Percentiles rank a stretch among this genome's conserved stretches.
These are phyloP conservation scores for Cichladusa arquata DNA, from an alignment of 2,113 vertebrate genomes.

Conservation along the genomic window DNA sequence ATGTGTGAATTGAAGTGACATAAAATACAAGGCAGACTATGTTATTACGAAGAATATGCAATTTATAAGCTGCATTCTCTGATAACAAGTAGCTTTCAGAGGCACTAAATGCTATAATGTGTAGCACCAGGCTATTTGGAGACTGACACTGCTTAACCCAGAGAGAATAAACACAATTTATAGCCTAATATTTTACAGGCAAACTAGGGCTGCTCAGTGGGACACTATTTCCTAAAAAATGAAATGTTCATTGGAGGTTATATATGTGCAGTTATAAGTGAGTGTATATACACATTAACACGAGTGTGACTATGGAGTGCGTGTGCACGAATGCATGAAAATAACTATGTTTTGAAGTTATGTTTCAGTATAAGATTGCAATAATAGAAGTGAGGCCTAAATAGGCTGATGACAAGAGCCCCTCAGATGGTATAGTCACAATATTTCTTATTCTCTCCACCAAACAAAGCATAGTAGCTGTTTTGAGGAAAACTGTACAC, in stretches of 20 bases:
- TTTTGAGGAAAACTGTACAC: neutral
- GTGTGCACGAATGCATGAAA: neutral
- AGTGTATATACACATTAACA: neutral
- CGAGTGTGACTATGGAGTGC: fast-evolving
- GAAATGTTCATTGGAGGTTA: neutral
- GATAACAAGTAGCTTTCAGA: slow-evolving; percentile 7
- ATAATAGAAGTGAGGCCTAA: neutral
- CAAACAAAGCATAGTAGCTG: neutral
- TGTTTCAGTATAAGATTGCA: neutral
- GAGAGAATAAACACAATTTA: neutral
- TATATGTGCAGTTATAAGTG: neutral
- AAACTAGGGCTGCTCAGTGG: neutral
- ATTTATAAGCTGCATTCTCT: neutral
- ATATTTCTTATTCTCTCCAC: neutral
- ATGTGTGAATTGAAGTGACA: slow-evolving; percentile 37
- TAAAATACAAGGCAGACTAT: neutral
- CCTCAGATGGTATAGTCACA: neutral
- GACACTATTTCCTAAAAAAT: neutral
- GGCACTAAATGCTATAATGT: neutral
- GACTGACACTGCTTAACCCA: neutral
- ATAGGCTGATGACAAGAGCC: neutral
- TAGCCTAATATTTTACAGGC: neutral
- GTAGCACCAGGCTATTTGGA: neutral
- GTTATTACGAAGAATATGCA: neutral
- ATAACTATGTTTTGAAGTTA: neutral